A percentile compares a stretch with the other conserved stretches of the same genome.
Evolutionary conservation across 2,113 vertebrate species (phyloP).

Genomic region (Natator depressus): DNA sequence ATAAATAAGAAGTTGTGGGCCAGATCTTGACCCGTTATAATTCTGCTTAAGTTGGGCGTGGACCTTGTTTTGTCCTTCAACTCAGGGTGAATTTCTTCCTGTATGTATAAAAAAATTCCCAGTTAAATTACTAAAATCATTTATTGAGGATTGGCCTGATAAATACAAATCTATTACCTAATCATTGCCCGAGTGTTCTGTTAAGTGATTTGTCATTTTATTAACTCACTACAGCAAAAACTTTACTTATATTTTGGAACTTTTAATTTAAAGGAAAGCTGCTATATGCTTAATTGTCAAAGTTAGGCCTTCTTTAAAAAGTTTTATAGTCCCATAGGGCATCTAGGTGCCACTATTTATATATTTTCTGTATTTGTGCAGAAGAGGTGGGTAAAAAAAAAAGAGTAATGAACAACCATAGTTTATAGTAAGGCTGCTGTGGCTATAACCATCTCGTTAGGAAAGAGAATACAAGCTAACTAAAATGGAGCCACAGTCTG

Average conservation of each 20-base stretch:
- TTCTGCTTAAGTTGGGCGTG: background rate
- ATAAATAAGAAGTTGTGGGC: background rate
- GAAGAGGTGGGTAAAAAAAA: background rate
- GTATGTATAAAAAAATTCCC: accelerated
- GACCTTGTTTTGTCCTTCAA: background rate
- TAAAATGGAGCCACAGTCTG: background rate
- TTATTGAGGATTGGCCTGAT: background rate
- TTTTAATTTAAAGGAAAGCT: background rate
- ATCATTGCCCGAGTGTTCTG: background rate
- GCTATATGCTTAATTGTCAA: background rate
- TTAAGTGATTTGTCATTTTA: background rate
- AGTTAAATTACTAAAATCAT: background rate
- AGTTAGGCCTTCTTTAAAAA: background rate
- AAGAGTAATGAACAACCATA: background rate
- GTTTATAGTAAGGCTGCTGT: background rate
- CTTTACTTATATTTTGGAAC: background rate
- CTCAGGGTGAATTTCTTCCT: background rate
- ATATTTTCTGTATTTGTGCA: background rate
- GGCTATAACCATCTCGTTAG: background rate
- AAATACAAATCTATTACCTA: background rate
- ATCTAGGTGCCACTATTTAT: background rate
- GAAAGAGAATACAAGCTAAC: background rate
- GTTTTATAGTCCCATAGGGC: background rate
- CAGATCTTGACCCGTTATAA: background rate
- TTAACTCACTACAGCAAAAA: background rate